Evolutionary conservation across 1,140 invertebrate species (phyloP).

Genomic region (Condylostylus longicornis): DNA sequence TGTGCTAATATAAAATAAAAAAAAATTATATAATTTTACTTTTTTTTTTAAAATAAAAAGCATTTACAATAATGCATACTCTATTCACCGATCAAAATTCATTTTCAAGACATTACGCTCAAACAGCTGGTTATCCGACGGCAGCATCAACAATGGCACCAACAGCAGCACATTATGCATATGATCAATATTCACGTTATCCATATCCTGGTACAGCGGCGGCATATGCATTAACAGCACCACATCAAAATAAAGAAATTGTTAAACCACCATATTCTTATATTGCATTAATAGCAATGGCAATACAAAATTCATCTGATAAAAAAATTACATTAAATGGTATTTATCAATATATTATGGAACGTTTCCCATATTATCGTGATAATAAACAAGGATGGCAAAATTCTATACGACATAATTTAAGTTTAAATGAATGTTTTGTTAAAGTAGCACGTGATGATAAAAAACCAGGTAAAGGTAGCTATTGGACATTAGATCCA

Average conservation of each 20-base stretch:
- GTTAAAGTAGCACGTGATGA: conserved; percentile 84
- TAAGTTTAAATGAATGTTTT: conserved; percentile 97
- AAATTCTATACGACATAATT: conserved; percentile 90
- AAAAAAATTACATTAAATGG: conserved; percentile 93
- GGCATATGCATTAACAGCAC: conserved; percentile 36
- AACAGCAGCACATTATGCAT: conserved; percentile 39
- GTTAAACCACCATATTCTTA: conserved; percentile 97
- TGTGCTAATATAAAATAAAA: no score
- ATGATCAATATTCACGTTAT: conserved; percentile 59
- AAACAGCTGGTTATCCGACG: conserved; percentile 38
- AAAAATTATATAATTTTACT: no score
- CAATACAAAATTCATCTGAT: conserved; percentile 83
- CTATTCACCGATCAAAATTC: conserved; percentile 76
- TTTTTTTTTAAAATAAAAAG: background rate
- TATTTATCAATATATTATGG: conserved; percentile 98
- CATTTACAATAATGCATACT: conserved; percentile 60
- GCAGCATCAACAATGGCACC: conserved; percentile 33
- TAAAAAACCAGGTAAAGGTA: conserved; percentile 92
- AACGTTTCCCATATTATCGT: conserved; percentile 92
- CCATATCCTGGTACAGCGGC: conserved; percentile 42
- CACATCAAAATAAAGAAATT: conserved; percentile 71
- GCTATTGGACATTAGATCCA: conserved; percentile 94
- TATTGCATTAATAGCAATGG: conserved; percentile 96
- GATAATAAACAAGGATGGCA: conserved; percentile 94
- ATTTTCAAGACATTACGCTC: conserved; percentile 38